Evolutionary conservation across 2,888 invertebrate genomes (phyloP).

Genomic region (Marasmarcha lunaedactyla): DNA sequence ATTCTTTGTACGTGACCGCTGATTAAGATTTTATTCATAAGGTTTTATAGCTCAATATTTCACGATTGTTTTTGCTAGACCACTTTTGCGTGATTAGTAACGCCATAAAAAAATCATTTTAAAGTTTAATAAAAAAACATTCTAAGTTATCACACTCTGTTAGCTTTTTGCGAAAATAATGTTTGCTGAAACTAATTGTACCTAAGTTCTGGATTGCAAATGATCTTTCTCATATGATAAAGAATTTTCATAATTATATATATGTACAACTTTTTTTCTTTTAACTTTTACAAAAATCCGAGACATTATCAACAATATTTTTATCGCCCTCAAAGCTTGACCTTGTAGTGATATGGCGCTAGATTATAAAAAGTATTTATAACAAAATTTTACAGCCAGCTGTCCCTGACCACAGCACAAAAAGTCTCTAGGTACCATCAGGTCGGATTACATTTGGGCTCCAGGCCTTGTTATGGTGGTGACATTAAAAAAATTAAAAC

Average conservation of each 20-base stretch:
- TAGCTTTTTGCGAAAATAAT: no score
- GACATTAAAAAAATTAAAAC: slow-evolving; percentile 36
- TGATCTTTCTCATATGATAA: no score
- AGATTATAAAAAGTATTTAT: slow-evolving; percentile 47
- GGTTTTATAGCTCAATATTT: slow-evolving; percentile 26
- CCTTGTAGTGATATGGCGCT: slow-evolving; percentile 16
- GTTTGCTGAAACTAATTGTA: no score
- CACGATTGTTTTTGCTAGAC: slow-evolving; percentile 9
- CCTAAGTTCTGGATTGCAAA: no score
- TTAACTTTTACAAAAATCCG: no score
- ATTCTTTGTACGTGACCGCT: slow-evolving; percentile 41
- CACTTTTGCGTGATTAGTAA: no score
- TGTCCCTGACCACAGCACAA: slow-evolving; percentile 62
- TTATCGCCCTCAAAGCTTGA: background rate
- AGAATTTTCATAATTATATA: no score
- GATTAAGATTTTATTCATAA: slow-evolving; percentile 69
- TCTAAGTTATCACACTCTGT: no score
- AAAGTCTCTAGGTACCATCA: slow-evolving; percentile 62
- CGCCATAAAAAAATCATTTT: no score
- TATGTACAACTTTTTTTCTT: no score
- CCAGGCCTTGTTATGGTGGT: slow-evolving; percentile 32
- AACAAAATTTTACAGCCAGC: slow-evolving; percentile 51
- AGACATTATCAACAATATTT: slow-evolving; percentile 5
- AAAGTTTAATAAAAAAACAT: no score
- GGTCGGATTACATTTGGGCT: slow-evolving; percentile 61